A percentile compares a stretch with the other conserved stretches of the same genome.
Conservation (phyloP, 2,113 vertebrate species). For the Microcebus lehilahytsara region DNA sequence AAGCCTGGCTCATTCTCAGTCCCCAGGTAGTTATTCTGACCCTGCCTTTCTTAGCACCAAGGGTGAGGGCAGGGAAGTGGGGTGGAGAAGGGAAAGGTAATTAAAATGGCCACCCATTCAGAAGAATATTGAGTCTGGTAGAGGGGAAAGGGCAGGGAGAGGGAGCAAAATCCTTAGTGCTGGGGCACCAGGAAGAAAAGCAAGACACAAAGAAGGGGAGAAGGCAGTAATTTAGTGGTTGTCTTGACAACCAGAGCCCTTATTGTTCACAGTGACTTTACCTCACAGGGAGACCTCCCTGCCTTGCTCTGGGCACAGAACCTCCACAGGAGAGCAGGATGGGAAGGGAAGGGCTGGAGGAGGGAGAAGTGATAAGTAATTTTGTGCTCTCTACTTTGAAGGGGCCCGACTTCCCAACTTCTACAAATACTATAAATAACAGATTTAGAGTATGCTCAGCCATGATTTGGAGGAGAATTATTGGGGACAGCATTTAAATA, state of each 20-base stretch:
- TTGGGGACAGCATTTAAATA: not conserved
- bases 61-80: not conserved
- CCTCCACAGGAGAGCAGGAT: not conserved
- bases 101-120: conserved; percentile 50
- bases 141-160: not conserved
- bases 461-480: not conserved
- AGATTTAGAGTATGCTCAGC: not conserved
- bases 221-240: conserved; percentile 10
- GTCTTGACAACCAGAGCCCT: conserved; percentile 48
- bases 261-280: not conserved
- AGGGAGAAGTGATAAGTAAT: not conserved
- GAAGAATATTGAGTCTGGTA: conserved; percentile 24
- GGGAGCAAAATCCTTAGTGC: not conserved
- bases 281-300: conserved; percentile 32
- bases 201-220: not conserved
- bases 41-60: not conserved
- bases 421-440: not conserved
- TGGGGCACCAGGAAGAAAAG: conserved; percentile 12
- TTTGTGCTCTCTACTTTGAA: not conserved
- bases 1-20: conserved; percentile 22
- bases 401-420: not conserved
- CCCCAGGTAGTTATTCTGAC: not conserved
- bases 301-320: conserved; percentile 25
- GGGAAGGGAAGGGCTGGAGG: not conserved
- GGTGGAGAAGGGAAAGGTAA: not conserved